Base-by-base conservation (phyloP, 1,140 invertebrate genomes). In the Drosophila watanabei region DNA sequence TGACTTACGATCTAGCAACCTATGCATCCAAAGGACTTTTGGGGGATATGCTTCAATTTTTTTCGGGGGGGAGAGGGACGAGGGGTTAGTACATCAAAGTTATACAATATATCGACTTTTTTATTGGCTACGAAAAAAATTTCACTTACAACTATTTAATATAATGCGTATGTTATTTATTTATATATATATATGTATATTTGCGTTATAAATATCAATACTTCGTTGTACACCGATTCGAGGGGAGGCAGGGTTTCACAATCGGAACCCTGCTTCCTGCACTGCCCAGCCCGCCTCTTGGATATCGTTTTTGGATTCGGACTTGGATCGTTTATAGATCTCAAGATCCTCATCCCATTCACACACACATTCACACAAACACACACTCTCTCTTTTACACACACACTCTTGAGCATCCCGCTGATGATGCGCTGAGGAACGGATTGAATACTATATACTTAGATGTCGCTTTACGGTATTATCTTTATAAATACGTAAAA, bases 41-140 rank as follows among this genome's bases (percentile, higher is more conserved):
- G 24, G 24, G 24, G 51, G 54, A 56, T 64, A 68, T 57, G 48
- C 41, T 57, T 63, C 35, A 41, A 33, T 57, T 48, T 62, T 37
- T 63, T 30, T 10, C 16, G 41, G 41, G 8, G n/a, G 10, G n/a
- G 4, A 5, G 0, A 4, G 33, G 64, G 71, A 69, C 41, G 48
- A 54, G 70, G 68, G 46, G 58, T 68, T 66, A 82, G 63, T 79
- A 58, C 54, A 66, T 75, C 54, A 62, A 73, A 56, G 58, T 58
- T 52, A 57, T 60, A 39, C 54, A 75, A 70, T 84, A 79, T 66
- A 81, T 65, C 58, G 70, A 60, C 28, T 28, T 28, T 69, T 62
- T 87, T 87, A 88, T 82, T 86, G 85, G 81, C 78, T 89, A 88
- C 73, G 63, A 88, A 88, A 88, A 87, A 87, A 88, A 88, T 81